A percentile compares a stretch with the other conserved stretches of the same genome.
Conservation (phyloP, 1,140 invertebrate genomes). For the Paraescarpia echinospica region DNA sequence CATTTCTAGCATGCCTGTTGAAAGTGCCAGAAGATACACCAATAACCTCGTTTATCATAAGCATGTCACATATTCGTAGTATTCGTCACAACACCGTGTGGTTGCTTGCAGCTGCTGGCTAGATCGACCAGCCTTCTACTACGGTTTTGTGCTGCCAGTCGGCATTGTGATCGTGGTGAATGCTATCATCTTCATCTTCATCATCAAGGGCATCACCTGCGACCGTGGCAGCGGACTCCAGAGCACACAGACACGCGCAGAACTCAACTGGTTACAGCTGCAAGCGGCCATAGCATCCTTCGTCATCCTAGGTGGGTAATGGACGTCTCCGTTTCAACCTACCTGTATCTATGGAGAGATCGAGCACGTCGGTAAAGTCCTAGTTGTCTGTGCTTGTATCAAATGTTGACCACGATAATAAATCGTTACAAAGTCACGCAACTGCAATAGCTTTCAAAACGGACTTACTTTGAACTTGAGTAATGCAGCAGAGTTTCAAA, state of each 20-base stretch:
- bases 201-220: conserved; percentile 55
- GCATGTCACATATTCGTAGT: neutral
- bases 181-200: conserved; percentile 51
- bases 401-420: no score
- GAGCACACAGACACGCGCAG: conserved; percentile 52
- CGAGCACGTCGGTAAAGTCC: no score
- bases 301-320: conserved; percentile 51
- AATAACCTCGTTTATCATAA: no score
- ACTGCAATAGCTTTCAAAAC: no score
- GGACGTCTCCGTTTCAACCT: neutral
- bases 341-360: no score
- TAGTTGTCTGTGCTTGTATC: no score
- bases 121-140: conserved; percentile 54
- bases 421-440: no score
- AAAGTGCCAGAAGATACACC: no score
- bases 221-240: conserved; percentile 45
- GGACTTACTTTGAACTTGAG: no score
- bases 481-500: no score
- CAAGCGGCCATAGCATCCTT: conserved; percentile 60
- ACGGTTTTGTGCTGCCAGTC: conserved; percentile 56
- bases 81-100: neutral
- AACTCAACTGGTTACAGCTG: conserved; percentile 52
- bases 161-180: conserved; percentile 56
- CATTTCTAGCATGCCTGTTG: no score
- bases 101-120: conserved; percentile 55